A percentile compares a stretch with the other conserved stretches of the same genome.
phyloP scores from a whole-genome alignment of 2,888 invertebrate genomes.

The Drosophila neonasuta region DNA sequence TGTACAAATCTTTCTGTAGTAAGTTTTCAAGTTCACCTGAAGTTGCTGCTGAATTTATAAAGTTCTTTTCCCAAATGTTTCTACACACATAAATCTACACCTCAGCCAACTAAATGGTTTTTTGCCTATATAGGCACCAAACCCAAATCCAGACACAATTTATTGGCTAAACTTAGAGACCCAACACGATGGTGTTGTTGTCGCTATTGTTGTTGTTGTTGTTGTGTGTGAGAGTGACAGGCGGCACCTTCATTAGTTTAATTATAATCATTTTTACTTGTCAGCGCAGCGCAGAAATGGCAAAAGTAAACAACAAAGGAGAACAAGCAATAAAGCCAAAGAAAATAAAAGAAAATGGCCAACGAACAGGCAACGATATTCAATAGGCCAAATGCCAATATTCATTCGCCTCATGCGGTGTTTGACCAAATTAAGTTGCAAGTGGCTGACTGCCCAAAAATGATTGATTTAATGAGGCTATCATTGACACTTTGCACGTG shows the following conservation, averaged over 20 bases:
- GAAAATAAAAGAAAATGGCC: slow-evolving; percentile 37
- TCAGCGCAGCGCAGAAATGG: slow-evolving; percentile 45
- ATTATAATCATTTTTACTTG: slow-evolving; percentile 73
- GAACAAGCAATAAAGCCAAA: slow-evolving; percentile 40
- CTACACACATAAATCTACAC: not conserved
- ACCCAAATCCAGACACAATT: slow-evolving; percentile 7
- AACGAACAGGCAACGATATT: slow-evolving; percentile 37
- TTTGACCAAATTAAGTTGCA: slow-evolving; percentile 70
- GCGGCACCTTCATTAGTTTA: slow-evolving; percentile 63
- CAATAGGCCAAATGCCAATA: slow-evolving; percentile 11
- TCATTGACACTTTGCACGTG: slow-evolving; percentile 61
- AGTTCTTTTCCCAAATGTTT: not conserved
- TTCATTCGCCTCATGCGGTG: slow-evolving; percentile 18
- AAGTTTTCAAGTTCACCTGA: not conserved
- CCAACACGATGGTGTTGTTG: not conserved
- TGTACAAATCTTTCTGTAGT: not conserved
- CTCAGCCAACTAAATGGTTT: not conserved
- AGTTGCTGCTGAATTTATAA: not conserved
- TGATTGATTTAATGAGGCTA: slow-evolving; percentile 74
- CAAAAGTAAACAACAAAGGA: slow-evolving; percentile 55
- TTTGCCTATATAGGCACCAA: not conserved
- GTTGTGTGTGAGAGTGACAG: slow-evolving; percentile 13
- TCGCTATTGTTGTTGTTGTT: not conserved
- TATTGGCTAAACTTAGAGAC: slow-evolving; percentile 11
- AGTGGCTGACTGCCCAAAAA: slow-evolving; percentile 70